A percentile compares a stretch with the other conserved stretches of the same genome.
These are phyloP conservation scores for Physeter macrocephalus DNA, from an alignment of 2,113 vertebrate species.

Conservation along the genomic window DNA sequence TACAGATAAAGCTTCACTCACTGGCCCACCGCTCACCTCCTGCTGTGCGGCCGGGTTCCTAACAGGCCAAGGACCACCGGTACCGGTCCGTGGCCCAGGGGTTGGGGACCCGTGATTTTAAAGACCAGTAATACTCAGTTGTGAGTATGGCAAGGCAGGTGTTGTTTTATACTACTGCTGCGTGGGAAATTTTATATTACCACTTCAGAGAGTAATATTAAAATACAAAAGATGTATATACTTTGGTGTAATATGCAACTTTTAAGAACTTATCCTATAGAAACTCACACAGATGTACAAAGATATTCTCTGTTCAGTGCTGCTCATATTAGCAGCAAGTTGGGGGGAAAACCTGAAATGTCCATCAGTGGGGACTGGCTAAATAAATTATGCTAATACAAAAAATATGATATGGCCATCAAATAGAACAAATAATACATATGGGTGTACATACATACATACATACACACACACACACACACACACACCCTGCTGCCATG, in stretches of 20 bases:
- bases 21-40: too few relatives aligned
- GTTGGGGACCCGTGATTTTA: not conserved
- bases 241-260: not conserved
- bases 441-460: rapidly evolving
- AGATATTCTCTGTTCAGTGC: not conserved
- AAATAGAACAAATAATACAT: not conserved
- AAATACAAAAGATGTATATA: not conserved
- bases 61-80: too few relatives aligned
- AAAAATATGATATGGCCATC: not conserved
- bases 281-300: not conserved
- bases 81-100: too few relatives aligned
- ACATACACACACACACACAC: not conserved
- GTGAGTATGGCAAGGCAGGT: not conserved
- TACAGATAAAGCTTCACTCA: too few relatives aligned
- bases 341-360: not conserved
- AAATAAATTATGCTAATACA: not conserved
- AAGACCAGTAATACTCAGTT: not conserved
- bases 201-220: not conserved
- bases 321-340: not conserved
- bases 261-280: not conserved
- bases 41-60: too few relatives aligned
- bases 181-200: not conserved
- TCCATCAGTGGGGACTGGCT: not conserved
- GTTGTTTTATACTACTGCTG: not conserved
- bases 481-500: not conserved